Conservation (phyloP, 2,888 invertebrate genomes). For the Leptarthrus brevirostris region DNA sequence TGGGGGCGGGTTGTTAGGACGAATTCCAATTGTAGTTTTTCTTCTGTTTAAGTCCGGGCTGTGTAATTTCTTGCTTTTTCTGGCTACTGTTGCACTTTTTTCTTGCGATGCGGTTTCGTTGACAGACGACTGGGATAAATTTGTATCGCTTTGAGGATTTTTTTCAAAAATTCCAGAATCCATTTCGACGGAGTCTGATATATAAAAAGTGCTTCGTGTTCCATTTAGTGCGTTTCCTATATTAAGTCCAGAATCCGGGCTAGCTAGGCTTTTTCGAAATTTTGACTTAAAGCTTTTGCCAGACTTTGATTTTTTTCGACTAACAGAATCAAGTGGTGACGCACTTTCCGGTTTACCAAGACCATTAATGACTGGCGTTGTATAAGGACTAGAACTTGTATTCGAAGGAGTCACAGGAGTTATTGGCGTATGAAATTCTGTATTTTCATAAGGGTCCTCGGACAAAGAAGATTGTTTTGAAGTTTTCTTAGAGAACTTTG, state of each 20-base stretch:
- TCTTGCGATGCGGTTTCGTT: slow-evolving; percentile 54
- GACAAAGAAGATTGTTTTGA: slow-evolving; percentile 32
- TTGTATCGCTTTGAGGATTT: slow-evolving; percentile 51
- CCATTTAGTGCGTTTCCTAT: slow-evolving; percentile 70
- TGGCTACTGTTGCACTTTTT: slow-evolving; percentile 59
- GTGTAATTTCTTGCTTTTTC: slow-evolving; percentile 60
- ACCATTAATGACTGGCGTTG: not conserved
- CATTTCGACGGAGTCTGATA: slow-evolving; percentile 75
- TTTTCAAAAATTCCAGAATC: slow-evolving; percentile 72
- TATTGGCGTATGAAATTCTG: slow-evolving; percentile 58
- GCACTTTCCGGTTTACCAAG: not conserved
- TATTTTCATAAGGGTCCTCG: slow-evolving; percentile 60
- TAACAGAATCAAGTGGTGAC: slow-evolving; percentile 55
- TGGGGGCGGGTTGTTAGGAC: slow-evolving; percentile 67
- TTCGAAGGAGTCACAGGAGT: slow-evolving; percentile 13
- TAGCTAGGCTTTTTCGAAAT: slow-evolving; percentile 70
- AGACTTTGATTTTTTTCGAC: slow-evolving; percentile 67
- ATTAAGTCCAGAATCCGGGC: slow-evolving; percentile 70
- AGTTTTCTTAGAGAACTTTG: slow-evolving; percentile 52
- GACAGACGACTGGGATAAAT: slow-evolving; percentile 31
- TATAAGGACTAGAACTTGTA: slow-evolving; percentile 21
- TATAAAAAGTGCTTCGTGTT: slow-evolving; percentile 78
- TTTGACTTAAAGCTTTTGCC: slow-evolving; percentile 72
- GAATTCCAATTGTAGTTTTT: slow-evolving; percentile 63
- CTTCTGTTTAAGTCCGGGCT: slow-evolving; percentile 59